Evolutionary conservation across 2,888 invertebrate genomes (phyloP), one percentile per base, ranked within the genome.

Genomic region (Petrophora chlorosata): DNA sequence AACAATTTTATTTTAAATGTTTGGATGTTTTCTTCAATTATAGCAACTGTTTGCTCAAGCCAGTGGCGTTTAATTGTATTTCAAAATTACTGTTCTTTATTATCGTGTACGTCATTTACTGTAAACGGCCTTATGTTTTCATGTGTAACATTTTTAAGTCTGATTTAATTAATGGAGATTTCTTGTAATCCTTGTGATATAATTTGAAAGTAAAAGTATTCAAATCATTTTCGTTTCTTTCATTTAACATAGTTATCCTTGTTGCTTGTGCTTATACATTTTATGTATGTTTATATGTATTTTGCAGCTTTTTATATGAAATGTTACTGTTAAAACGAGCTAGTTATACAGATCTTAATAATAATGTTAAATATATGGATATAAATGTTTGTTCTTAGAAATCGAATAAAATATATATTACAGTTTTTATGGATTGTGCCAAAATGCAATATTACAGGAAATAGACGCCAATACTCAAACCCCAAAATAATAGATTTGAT

Each of bases 11-110:
- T 65, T 47, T 55, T 65, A 59, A 60, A 57, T 61, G 72, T 57
- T 75, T 65, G 62, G 62, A 58, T 62, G 62, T 76, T 77, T 73
- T 70, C 54, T 70, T 77, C 78, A 82, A 82, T 79, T 79, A 80
- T 65, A 61, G 79, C 78, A 84, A 85, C 77, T 66, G 62, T 77
- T 88, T 88, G 88, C 88, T 89, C 88, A 89, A 88, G 61, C 61
- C 61, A 57, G 56, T 71, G 67, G 73, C 65, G 67, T 63, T 72
- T 63, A 66, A 62, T 61, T 61, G 43, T 65, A 63, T 62, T 51
- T 56, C 60, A 56, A 41, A 50, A 52, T 47, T 60, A 56, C 23
- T 39, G 23, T 50, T 50, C 29, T 23, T 22, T 43, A 33, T 28
- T 23, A 7, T 40, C 14, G 19, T 9, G 15, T 43, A 29, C 29